Conservation (phyloP, 37 sponge, comb jelly and placozoan species). For the Sycon ciliatum region DNA sequence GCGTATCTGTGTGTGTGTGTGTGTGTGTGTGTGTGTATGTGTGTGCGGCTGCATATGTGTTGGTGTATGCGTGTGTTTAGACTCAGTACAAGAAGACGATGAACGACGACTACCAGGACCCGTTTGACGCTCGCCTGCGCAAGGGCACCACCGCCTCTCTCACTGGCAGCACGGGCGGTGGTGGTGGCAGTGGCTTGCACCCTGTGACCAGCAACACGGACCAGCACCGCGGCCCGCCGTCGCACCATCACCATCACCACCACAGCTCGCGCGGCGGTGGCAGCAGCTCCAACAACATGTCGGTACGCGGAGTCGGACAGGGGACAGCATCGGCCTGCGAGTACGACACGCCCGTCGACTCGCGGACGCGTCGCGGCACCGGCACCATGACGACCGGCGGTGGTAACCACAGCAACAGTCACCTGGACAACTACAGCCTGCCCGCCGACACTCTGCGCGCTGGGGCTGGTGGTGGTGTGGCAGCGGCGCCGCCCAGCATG, state of each 20-base stretch:
- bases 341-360: too few species aligned
- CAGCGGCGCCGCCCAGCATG: too few species aligned
- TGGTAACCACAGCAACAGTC: too few species aligned
- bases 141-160: background rate
- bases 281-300: too few species aligned
- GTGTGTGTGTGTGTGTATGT: conserved; percentile 2
- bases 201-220: background rate
- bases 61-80: background rate
- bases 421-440: too few species aligned
- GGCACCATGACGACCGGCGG: too few species aligned
- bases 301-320: too few species aligned
- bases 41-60: background rate
- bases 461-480: too few species aligned
- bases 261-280: too few species aligned
- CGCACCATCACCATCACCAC: background rate
- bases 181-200: background rate
- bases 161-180: background rate
- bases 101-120: background rate
- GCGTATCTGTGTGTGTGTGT: conserved; percentile 21
- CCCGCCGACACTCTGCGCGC: too few species aligned
- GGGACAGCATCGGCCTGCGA: too few species aligned
- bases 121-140: background rate
- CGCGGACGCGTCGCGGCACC: too few species aligned
- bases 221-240: background rate
- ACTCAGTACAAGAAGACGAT: background rate